Evolutionary conservation across 30 jellyfish, hydroid and myxozoan genomes (phyloP), one percentile per base, ranked within the genome.

Genomic region (Cassiopea andromeda): DNA sequence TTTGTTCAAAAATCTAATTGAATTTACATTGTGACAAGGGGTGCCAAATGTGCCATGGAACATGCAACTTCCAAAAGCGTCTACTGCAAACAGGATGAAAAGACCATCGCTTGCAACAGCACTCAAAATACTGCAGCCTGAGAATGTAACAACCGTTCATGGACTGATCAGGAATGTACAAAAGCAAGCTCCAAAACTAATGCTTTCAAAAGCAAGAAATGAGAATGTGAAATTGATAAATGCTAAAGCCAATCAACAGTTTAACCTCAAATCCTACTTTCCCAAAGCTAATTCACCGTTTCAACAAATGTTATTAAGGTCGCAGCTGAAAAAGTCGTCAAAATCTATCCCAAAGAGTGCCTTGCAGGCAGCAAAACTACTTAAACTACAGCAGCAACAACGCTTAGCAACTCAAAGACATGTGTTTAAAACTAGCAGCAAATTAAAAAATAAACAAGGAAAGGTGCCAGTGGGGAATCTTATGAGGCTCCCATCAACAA

Each of bases 71-170:
- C 60, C 48, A 12, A 75, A 75, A 16, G 9, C 70, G 44, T 75
- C 46, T 15, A 47, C 8, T 13, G 46, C 48, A 27, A 75, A 48
- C 10, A 45, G 44, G 45, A 43, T 47, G 16, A 50, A 47, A 19
- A 48, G 70, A 60, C 91, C 91, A 4, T 83, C 91, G n/a, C 49
- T 83, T 68, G 84, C 48, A 4, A 69, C 75, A 68, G 91, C 91
- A 13, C 70, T 83, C 59, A 72, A 48, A 60, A 83, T 83, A 17
- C 46, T 83, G 7, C 73, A 83, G 46, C 91, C 91, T 15, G 84
- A 69, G 45, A 81, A 70, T 7, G 10, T 43, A 70, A 19, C 17
- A 14, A 3, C 15, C 7, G 38, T 19, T 70, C 18, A 70, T 54
- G 79, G 79, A 54, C 79, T 54, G 2, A 70, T 1, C 49, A 4